Evolutionary conservation across 2,888 invertebrate genomes (phyloP).

Genomic region (Scrobipalpa atriplicella): DNA sequence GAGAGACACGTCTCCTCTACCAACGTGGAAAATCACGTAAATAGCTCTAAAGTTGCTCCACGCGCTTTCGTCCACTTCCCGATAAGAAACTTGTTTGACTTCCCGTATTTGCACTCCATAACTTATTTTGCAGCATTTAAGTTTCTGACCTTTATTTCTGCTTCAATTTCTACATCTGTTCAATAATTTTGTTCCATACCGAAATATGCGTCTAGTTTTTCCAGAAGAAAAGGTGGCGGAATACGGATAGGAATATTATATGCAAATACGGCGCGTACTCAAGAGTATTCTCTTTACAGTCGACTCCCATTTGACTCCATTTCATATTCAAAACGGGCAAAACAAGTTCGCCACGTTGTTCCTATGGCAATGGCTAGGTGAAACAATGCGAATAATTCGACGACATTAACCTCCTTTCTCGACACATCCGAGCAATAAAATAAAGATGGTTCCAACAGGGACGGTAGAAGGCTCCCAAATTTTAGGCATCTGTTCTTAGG

Average conservation of each 20-base stretch:
- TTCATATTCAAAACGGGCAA: constrained; percentile 34
- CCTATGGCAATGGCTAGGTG: constrained; percentile 66
- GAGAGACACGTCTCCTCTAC: constrained; percentile 77
- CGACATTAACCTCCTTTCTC: constrained; percentile 75
- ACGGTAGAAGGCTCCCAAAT: background rate
- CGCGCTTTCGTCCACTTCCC: constrained; percentile 37
- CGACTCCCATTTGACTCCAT: constrained; percentile 20
- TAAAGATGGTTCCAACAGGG: constrained; percentile 49
- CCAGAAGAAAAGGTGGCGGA: background rate
- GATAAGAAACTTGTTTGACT: constrained; percentile 49
- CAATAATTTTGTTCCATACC: background rate
- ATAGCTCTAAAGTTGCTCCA: constrained; percentile 71
- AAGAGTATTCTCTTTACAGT: constrained; percentile 7
- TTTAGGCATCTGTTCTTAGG: constrained; percentile 16
- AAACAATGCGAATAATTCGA: constrained; percentile 74
- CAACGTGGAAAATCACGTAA: constrained; percentile 79
- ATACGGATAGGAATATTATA: constrained; percentile 8
- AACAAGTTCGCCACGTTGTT: constrained; percentile 50
- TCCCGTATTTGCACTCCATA: constrained; percentile 33
- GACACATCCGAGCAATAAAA: constrained; percentile 73
- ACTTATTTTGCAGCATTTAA: constrained; percentile 24
- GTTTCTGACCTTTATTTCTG: constrained; percentile 7
- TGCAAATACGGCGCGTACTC: constrained; percentile 5
- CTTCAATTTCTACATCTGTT: constrained; percentile 5
- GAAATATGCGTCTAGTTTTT: background rate